Conservation (phyloP, 2,888 invertebrate species). For the Spodoptera littoralis region DNA sequence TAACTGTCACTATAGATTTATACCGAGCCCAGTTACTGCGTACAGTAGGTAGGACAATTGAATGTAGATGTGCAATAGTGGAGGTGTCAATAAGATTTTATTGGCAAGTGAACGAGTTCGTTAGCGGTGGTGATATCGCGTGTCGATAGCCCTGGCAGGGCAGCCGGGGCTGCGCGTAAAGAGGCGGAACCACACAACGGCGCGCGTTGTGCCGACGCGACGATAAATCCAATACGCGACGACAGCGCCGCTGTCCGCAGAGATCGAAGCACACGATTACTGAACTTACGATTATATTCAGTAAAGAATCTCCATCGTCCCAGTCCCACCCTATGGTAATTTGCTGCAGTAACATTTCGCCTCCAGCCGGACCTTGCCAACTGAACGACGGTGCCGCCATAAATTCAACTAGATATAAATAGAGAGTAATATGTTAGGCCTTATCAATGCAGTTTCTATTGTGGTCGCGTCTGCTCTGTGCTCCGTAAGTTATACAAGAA, state of each 20-base stretch:
- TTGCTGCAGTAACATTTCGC: constrained; percentile 61
- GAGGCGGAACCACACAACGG: constrained; percentile 81
- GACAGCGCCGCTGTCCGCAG: constrained; percentile 76
- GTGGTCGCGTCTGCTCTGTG: constrained; percentile 46
- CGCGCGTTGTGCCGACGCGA: constrained; percentile 73
- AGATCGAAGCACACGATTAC: constrained; percentile 78
- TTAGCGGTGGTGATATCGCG: constrained; percentile 76
- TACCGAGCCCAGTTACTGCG: constrained; percentile 15
- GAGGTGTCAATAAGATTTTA: constrained; percentile 70
- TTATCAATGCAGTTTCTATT: constrained; percentile 65
- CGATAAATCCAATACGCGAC: constrained; percentile 83
- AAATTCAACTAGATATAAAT: constrained; percentile 64
- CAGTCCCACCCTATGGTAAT: constrained; percentile 57
- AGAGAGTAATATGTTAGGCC: constrained; percentile 59
- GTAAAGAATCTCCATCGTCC: constrained; percentile 63
- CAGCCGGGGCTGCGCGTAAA: constrained; percentile 61
- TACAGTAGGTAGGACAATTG: constrained; percentile 43
- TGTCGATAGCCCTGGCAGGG: constrained; percentile 76
- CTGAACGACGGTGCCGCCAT: constrained; percentile 51
- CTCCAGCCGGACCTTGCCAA: constrained; percentile 53
- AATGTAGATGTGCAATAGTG: constrained; percentile 60
- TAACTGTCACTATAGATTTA: constrained; percentile 29
- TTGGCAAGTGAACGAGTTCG: constrained; percentile 72
- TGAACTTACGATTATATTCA: constrained; percentile 73
- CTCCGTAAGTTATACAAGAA: constrained; percentile 38